phyloP scores from a whole-genome alignment of 2,888 invertebrate species.

The Idaea biselata region DNA sequence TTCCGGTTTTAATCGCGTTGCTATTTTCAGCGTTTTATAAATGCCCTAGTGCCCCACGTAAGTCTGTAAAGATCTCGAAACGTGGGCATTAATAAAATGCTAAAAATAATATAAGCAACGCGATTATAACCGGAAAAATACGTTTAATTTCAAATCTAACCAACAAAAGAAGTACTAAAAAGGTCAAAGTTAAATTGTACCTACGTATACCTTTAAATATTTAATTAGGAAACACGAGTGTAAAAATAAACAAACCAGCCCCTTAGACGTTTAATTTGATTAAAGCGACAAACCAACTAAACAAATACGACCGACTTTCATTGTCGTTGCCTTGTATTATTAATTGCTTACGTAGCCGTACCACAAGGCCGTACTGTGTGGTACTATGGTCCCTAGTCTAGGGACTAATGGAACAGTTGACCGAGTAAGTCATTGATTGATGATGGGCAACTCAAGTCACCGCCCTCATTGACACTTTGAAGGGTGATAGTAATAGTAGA shows the following conservation, averaged over 20 bases:
- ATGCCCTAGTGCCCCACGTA: no score
- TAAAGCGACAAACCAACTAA: constrained; percentile 4
- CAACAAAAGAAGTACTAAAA: no score
- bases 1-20: no score
- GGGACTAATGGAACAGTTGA: neutral
- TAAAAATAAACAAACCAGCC: neutral
- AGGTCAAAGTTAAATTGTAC: no score
- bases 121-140: no score
- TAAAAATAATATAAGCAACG: no score
- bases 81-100: no score
- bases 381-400: neutral
- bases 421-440: neutral
- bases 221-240: neutral
- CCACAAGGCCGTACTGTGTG: no score
- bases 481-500: neutral
- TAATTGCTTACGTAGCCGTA: neutral
- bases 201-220: neutral
- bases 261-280: neutral
- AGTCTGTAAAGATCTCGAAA: no score
- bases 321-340: neutral
- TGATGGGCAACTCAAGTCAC: neutral
- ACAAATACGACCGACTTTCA: constrained; percentile 1
- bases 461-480: neutral
- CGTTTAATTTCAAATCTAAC: no score
- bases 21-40: no score